Evolutionary conservation across 2,888 invertebrate genomes (phyloP).

Genomic region (Augochlorella aurata): DNA sequence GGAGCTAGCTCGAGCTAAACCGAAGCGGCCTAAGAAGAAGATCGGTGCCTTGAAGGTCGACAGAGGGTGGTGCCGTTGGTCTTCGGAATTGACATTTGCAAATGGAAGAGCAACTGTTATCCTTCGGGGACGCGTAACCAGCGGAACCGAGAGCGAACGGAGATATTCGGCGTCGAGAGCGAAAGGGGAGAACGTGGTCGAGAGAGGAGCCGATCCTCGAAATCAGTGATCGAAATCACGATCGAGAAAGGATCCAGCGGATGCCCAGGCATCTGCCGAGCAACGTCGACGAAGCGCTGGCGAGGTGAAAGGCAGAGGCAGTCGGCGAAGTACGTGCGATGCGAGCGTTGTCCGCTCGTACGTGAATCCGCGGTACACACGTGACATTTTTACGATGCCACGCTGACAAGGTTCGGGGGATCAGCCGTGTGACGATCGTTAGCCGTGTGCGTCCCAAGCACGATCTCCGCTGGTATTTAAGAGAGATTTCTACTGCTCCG

Average conservation of each 20-base stretch:
- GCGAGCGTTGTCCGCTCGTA: constrained; percentile 32
- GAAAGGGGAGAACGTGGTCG: constrained; percentile 4
- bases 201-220: constrained; percentile 9
- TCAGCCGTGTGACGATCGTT: constrained; percentile 42
- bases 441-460: constrained; percentile 17
- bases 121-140: not conserved
- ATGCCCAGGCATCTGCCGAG: constrained; percentile 44
- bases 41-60: not conserved
- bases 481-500: not conserved
- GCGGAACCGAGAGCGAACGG: not conserved
- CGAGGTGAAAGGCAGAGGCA: constrained; percentile 54
- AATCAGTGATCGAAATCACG: constrained; percentile 32
- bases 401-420: constrained; percentile 25
- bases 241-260: constrained; percentile 29
- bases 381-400: constrained; percentile 63
- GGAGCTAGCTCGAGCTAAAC: too few species aligned
- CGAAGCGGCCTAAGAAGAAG: not conserved
- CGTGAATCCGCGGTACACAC: constrained; percentile 49
- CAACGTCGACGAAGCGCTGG: constrained; percentile 15
- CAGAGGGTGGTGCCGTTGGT: too few species aligned
- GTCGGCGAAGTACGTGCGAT: constrained; percentile 16
- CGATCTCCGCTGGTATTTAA: constrained; percentile 36
- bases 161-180: not conserved
- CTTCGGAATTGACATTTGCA: not conserved
- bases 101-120: not conserved